A percentile compares a stretch with the other conserved stretches of the same genome.
These are phyloP conservation scores for Phaethon lepturus DNA, from an alignment of 2,113 vertebrate species.

Conservation along the genomic window DNA sequence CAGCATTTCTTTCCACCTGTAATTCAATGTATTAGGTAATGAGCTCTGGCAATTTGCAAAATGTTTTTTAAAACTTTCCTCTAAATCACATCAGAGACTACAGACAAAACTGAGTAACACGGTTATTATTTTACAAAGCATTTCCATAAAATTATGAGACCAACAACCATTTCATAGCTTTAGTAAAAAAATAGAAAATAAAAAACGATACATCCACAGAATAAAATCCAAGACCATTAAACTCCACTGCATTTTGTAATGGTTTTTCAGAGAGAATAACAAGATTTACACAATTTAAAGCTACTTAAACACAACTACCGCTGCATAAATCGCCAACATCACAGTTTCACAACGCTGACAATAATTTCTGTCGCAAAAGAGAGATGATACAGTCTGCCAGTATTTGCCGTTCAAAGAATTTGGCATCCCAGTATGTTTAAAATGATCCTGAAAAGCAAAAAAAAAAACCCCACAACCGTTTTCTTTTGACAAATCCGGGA, in stretches of 20 bases:
- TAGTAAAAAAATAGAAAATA: slow-evolving; percentile 1
- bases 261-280: background rate
- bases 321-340: background rate
- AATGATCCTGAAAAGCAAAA: background rate
- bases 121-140: slow-evolving; percentile 37
- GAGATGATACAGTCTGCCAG: background rate
- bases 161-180: slow-evolving; percentile 15
- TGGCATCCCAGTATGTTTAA: background rate
- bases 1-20: slow-evolving; percentile 5
- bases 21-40: slow-evolving; percentile 43
- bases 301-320: slow-evolving; percentile 8
- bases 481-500: background rate
- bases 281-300: slow-evolving; percentile 7
- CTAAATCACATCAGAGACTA: slow-evolving; percentile 42
- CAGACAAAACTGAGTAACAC: background rate
- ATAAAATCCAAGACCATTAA: slow-evolving; percentile 26
- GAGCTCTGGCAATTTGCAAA: slow-evolving; percentile 43
- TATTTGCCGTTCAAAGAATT: background rate
- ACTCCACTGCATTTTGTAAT: background rate
- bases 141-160: slow-evolving; percentile 38
- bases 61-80: slow-evolving; percentile 25
- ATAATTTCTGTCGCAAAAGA: background rate
- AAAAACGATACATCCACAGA: slow-evolving; percentile 8
- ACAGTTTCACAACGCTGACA: background rate
- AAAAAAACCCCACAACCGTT: background rate